These are phyloP conservation scores for Strigamia transsilvanica DNA, from an alignment of 2,888 invertebrate genomes.

Conservation along the genomic window DNA sequence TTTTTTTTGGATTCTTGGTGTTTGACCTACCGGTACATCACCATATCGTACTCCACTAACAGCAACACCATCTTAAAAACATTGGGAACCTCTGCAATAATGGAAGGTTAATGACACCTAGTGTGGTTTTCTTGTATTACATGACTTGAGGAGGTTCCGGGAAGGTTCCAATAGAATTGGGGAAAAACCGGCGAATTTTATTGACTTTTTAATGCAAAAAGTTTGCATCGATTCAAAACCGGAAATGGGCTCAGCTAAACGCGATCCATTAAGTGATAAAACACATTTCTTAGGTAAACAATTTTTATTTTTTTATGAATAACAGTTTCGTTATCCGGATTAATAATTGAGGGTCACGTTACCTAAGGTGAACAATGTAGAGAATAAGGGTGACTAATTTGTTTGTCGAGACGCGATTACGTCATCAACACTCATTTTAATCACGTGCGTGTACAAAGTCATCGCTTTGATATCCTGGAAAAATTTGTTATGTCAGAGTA, in stretches of 20 bases:
- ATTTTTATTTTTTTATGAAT: neutral
- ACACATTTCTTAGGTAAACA: neutral
- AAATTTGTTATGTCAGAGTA: neutral
- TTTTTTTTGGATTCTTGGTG: no score
- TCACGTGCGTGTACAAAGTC: neutral
- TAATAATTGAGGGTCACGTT: neutral
- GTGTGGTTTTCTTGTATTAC: conserved; percentile 5
- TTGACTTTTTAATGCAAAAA: conserved; percentile 9
- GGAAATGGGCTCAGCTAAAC: conserved; percentile 1
- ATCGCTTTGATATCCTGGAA: neutral
- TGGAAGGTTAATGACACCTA: neutral
- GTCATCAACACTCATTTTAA: neutral
- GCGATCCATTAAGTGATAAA: neutral
- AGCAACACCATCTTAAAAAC: no score
- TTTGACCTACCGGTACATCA: no score
- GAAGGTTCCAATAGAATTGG: neutral
- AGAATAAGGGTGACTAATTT: neutral
- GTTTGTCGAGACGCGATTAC: neutral
- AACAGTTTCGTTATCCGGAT: neutral
- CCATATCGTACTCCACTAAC: no score
- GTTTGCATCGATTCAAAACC: neutral
- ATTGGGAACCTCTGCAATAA: no score
- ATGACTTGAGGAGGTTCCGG: neutral
- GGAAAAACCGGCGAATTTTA: neutral
- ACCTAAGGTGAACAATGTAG: neutral